A percentile compares a stretch with the other conserved stretches of the same genome.
These are phyloP conservation scores for Lethenteron camtschaticum DNA, from an alignment of 2,113 vertebrate species.

Conservation along the genomic window DNA sequence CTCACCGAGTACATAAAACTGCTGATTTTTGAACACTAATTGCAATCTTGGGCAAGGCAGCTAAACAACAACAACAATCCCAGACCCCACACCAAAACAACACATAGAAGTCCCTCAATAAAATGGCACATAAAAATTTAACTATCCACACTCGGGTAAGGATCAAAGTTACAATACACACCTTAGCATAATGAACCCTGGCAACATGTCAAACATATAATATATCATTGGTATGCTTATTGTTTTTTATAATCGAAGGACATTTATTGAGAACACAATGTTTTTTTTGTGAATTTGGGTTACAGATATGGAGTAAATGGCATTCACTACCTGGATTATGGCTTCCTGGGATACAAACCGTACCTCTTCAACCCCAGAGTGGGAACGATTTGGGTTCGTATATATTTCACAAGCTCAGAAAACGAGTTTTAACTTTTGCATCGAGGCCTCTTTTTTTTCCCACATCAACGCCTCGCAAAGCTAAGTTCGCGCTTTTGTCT, in stretches of 20 bases:
- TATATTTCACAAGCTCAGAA: background rate
- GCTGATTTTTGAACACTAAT: too few relatives aligned
- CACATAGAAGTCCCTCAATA: too few relatives aligned
- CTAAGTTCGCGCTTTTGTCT: background rate
- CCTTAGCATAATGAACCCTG: fast-evolving
- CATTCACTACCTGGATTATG: constrained; percentile 56
- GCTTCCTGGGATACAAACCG: constrained; percentile 38
- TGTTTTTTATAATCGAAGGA: background rate
- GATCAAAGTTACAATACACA: fast-evolving
- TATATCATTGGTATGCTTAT: background rate
- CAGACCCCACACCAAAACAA: too few relatives aligned
- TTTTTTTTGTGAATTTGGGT: background rate
- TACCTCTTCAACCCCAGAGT: constrained; percentile 46
- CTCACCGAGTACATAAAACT: background rate
- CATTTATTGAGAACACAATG: constrained; percentile 7
- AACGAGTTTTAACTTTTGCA: background rate
- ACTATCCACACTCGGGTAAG: background rate
- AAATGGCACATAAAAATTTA: constrained; percentile 6
- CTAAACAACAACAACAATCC: too few relatives aligned
- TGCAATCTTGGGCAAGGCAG: too few relatives aligned
- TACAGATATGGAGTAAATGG: constrained; percentile 44
- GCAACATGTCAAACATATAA: background rate
- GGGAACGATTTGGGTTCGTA: constrained; percentile 60
- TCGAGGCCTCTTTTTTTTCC: background rate
- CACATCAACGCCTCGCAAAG: background rate